Evolutionary conservation across 2,797 vertebrate species (phyloP), one percentile per base, ranked within the genome.

Genomic region (Eulemur mongoz): DNA sequence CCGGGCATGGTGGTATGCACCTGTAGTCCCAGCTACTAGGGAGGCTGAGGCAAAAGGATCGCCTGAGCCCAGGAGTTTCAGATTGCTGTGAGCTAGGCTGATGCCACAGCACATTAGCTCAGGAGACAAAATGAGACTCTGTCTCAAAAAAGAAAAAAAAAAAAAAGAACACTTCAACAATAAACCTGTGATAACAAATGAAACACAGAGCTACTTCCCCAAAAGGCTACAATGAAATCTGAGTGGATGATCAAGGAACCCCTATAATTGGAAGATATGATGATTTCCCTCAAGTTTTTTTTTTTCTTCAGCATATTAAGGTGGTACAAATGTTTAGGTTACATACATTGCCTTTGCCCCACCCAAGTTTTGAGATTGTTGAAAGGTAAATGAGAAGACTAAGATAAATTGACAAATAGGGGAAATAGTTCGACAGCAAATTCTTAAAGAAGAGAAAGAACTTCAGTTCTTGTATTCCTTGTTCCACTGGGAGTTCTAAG

Each of bases 391-490:
- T 69, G 13, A 54, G 25, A 89, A 22, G 5, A 91, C 30, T 52
- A 70, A 81, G 43, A 63, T 73, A 67, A 72, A 70, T 8, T 59
- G 59, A 38, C 32, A 91, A 43, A 48, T 9, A 57, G 0, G 30
- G 14, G 27, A 25, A 83, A 65, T 40, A 59, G 59, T 67, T 80
- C 72, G 32, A 20, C 23, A 85, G 50, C 11, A 79, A 76, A 72
- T 88, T 48, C 27, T 95, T 76, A 59, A 91, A 85, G 45, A 72
- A 96, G 40, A 52, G 15, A 73, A 81, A 32, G 32, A 87, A 80
- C 9, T 63, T 20, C 5, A 35, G 2, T n/a, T 48, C 2, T 84
- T 40, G 52, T 1, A 4, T 50, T 45, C 20, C 5, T n/a, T 84
- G 22, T 45, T 14, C 38, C 43, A 15, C 0, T 7, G 25, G 43